Percentiles rank a stretch among this genome's conserved stretches.
phyloP scores from a whole-genome alignment of 2,888 invertebrate genomes.

The Tetheella fluctuosa region DNA sequence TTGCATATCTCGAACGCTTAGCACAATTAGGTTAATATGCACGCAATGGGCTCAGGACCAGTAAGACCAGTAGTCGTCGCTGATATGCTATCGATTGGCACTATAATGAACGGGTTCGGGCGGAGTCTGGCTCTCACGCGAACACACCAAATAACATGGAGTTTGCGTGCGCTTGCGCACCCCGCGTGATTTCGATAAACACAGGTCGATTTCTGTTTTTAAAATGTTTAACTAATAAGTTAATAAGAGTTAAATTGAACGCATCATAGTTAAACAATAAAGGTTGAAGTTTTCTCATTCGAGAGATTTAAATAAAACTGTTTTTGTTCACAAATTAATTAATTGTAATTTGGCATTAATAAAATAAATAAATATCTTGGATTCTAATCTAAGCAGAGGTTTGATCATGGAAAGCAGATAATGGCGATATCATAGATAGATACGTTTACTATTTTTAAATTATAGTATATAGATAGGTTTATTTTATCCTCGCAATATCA shows the following conservation, averaged over 20 bases:
- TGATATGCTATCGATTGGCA: constrained; percentile 67
- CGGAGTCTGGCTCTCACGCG: constrained; percentile 51
- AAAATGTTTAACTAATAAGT: constrained; percentile 31
- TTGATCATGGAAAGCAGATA: too few relatives aligned
- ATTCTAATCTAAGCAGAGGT: too few relatives aligned
- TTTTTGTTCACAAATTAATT: not conserved
- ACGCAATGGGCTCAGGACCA: constrained; percentile 59
- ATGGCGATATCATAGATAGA: too few relatives aligned
- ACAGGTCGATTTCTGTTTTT: constrained; percentile 25
- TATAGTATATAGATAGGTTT: too few relatives aligned
- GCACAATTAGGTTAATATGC: constrained; percentile 74
- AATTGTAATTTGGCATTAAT: not conserved
- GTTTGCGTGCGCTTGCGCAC: constrained; percentile 46
- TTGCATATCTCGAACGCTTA: constrained; percentile 74
- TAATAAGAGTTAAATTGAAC: not conserved
- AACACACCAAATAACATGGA: constrained; percentile 42
- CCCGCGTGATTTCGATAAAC: constrained; percentile 45
- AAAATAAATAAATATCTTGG: too few relatives aligned
- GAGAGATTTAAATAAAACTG: too few relatives aligned
- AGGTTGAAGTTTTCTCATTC: not conserved
- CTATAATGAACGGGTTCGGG: constrained; percentile 62
- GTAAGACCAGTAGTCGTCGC: constrained; percentile 76
- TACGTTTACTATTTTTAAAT: too few relatives aligned
- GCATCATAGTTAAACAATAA: not conserved
- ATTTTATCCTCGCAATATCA: too few relatives aligned